Evolutionary conservation across 1,140 invertebrate species (phyloP).

Genomic region (Apocrypta bakeri): DNA sequence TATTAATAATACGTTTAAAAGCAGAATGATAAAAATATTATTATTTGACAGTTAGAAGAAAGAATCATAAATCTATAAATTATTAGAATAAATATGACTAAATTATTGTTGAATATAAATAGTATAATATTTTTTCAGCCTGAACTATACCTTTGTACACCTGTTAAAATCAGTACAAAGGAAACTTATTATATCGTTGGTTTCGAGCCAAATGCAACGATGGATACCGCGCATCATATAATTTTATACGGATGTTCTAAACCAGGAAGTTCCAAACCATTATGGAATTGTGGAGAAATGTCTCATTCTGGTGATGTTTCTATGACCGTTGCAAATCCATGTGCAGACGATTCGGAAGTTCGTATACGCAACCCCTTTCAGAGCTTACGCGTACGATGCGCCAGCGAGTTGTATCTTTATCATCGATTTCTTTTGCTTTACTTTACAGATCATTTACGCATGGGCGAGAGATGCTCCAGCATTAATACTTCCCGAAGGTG

Average conservation of each 20-base stretch:
- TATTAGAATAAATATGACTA: too few species aligned
- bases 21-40: too few species aligned
- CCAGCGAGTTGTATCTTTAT: conserved; percentile 2
- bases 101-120: not conserved
- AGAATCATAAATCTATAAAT: too few species aligned
- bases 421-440: not conserved
- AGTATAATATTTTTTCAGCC: conserved; percentile 76
- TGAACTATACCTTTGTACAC: conserved; percentile 90
- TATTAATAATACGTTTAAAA: too few species aligned
- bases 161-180: conserved; percentile 82
- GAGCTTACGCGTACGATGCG: too few species aligned
- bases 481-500: conserved; percentile 88
- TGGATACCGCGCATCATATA: conserved; percentile 96
- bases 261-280: conserved; percentile 85
- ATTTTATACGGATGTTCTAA: conserved; percentile 93
- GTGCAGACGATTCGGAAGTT: conserved; percentile 83
- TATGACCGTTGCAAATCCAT: conserved; percentile 79
- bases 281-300: conserved; percentile 98
- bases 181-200: conserved; percentile 89
- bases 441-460: conserved; percentile 90
- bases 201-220: conserved; percentile 94
- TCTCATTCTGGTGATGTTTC: conserved; percentile 69
- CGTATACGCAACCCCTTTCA: conserved; percentile 28
- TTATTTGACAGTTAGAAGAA: too few species aligned
- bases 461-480: conserved; percentile 97